Evolutionary conservation across 2,888 invertebrate genomes (phyloP).

Genomic region (Pachymerium ferrugineum): DNA sequence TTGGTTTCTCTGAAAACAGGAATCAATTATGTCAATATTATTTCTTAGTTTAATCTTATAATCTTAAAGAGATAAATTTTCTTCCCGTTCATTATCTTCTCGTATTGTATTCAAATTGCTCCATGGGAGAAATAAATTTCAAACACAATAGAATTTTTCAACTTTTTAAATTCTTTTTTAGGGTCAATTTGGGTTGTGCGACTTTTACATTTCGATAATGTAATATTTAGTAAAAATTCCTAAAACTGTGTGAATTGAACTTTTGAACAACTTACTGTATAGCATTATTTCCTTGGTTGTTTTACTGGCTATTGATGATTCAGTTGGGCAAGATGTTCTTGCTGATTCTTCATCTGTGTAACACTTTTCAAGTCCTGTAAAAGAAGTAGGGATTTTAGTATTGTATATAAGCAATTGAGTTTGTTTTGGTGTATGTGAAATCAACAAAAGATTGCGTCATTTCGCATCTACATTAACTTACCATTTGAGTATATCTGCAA

Average conservation of each 20-base stretch:
- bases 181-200: no score
- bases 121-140: background rate
- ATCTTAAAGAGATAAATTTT: no score
- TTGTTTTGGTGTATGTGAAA: background rate
- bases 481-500: constrained; percentile 57
- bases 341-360: constrained; percentile 58
- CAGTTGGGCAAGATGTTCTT: constrained; percentile 55
- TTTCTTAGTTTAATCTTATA: no score
- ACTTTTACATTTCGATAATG: background rate
- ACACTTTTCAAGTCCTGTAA: constrained; percentile 56
- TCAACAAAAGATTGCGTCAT: no score
- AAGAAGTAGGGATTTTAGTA: background rate
- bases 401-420: background rate
- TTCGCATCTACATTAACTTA: no score
- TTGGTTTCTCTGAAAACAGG: constrained; percentile 48
- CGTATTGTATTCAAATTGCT: background rate
- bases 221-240: background rate
- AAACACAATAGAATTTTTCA: background rate
- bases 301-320: constrained; percentile 45
- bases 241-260: no score
- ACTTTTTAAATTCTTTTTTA: background rate
- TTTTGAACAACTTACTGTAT: constrained; percentile 56
- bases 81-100: background rate
- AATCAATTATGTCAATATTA: no score
- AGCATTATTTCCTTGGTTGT: constrained; percentile 53